A percentile compares a stretch with the other conserved stretches of the same genome.
phyloP scores from a whole-genome alignment of 2,113 vertebrate species.

The Eptesicus fuscus region DNA sequence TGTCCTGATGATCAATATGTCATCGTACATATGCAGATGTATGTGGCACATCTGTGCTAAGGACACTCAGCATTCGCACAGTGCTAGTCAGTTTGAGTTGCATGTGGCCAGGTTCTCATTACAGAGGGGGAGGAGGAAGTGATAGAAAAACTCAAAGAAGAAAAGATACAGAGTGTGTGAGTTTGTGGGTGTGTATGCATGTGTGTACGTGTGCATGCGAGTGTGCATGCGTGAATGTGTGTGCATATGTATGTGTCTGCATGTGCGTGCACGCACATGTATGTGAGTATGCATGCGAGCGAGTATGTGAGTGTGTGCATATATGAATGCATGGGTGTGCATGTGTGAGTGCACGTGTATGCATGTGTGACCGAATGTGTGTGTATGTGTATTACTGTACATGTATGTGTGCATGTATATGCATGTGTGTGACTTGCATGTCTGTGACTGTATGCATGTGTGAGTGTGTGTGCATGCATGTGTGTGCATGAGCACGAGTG shows the following conservation, averaged over 20 bases:
- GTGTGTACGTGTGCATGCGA: not conserved
- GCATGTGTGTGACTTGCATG: too few relatives aligned
- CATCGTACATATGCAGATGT: too few relatives aligned
- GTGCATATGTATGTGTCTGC: not conserved
- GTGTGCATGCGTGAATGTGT: not conserved
- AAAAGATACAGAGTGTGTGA: not conserved
- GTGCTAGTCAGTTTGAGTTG: not conserved
- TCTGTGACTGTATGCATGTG: too few relatives aligned
- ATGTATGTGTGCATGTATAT: too few relatives aligned
- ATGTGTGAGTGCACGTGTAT: not conserved
- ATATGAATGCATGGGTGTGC: not conserved
- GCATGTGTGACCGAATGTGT: not conserved
- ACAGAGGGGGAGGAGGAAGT: not conserved
- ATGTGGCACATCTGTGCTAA: rapidly evolving
- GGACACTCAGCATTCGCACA: not conserved
- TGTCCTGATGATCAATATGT: rapidly evolving
- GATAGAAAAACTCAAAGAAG: not conserved
- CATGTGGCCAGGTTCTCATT: not conserved
- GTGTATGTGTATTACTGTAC: too few relatives aligned
- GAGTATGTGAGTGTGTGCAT: not conserved
- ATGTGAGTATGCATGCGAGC: too few relatives aligned
- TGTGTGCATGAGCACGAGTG: not conserved
- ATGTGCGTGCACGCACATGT: not conserved
- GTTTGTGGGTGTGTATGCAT: not conserved
- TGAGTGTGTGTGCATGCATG: too few relatives aligned